Conservation (phyloP, 1,140 invertebrate genomes). For the Bombus polaris region DNA sequence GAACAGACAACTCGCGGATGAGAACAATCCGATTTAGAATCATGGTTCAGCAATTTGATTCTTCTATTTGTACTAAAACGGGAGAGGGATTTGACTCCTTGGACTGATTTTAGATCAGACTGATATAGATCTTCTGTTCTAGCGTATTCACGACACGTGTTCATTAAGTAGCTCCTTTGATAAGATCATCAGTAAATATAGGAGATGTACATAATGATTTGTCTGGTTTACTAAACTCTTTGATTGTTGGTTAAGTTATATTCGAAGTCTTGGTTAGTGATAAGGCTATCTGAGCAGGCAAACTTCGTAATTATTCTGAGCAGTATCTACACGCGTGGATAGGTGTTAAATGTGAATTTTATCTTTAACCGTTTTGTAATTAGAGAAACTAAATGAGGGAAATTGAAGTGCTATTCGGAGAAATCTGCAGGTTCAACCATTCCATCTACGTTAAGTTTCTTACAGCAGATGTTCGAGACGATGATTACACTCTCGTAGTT, state of each 20-base stretch:
- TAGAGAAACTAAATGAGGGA: neutral
- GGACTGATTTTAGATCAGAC: slow-evolving; percentile 1
- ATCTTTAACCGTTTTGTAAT: neutral
- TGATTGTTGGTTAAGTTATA: neutral
- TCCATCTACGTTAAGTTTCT: slow-evolving; percentile 23
- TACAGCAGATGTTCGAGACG: slow-evolving; percentile 28
- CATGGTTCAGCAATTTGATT: neutral
- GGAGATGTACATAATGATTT: neutral
- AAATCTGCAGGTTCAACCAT: slow-evolving; percentile 4
- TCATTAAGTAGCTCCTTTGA: neutral
- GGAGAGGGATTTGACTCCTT: neutral
- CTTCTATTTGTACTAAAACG: neutral
- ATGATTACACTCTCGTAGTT: slow-evolving; percentile 27
- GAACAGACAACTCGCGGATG: neutral
- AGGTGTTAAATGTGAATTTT: neutral
- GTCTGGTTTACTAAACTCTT: neutral
- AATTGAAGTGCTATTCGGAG: neutral
- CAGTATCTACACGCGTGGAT: neutral
- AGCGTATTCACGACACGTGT: neutral
- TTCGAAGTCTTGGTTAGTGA: neutral
- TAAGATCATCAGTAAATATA: neutral
- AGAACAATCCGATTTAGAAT: slow-evolving; percentile 12
- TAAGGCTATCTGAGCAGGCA: neutral
- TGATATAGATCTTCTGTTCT: slow-evolving; percentile 4
- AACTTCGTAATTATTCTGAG: neutral